Conservation (phyloP, 2,113 vertebrate species). For the Aegotheles bennettii region DNA sequence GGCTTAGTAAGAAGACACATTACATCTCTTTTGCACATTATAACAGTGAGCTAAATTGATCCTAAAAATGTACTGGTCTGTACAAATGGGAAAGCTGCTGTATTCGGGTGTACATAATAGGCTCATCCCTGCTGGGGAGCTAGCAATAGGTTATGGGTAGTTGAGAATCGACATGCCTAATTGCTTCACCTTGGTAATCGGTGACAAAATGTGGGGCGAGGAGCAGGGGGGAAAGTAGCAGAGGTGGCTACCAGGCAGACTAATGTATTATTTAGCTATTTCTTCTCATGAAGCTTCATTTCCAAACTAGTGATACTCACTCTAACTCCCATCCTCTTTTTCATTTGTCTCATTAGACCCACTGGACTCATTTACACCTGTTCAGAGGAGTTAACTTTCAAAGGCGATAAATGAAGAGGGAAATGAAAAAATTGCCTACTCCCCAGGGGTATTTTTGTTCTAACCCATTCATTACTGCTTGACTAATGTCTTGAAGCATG, state of each 20-base stretch:
- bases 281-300: not conserved
- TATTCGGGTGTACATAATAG: not conserved
- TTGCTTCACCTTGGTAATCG: slow-evolving; percentile 35
- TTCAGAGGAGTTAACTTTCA: slow-evolving; percentile 50
- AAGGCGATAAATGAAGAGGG: slow-evolving; percentile 45
- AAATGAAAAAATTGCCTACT: slow-evolving; percentile 40
- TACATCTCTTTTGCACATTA: not conserved
- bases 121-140: slow-evolving; percentile 25
- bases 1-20: not conserved
- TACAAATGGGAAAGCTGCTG: not conserved
- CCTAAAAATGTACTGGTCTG: not conserved
- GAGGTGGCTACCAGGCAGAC: not conserved
- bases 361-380: slow-evolving; percentile 52
- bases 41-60: slow-evolving; percentile 13
- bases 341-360: slow-evolving; percentile 55
- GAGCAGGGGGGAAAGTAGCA: not conserved
- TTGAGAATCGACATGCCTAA: slow-evolving; percentile 39
- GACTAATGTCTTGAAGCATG: slow-evolving; percentile 27
- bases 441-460: slow-evolving; percentile 23
- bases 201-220: not conserved
- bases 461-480: slow-evolving; percentile 34
- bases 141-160: slow-evolving; percentile 29
- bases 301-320: slow-evolving; percentile 34
- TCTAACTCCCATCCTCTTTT: slow-evolving; percentile 33
- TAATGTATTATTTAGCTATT: slow-evolving; percentile 40